Percentiles rank a stretch among this genome's conserved stretches.
phyloP scores from a whole-genome alignment of 2,113 vertebrate species.

The Xiphophorus maculatus region DNA sequence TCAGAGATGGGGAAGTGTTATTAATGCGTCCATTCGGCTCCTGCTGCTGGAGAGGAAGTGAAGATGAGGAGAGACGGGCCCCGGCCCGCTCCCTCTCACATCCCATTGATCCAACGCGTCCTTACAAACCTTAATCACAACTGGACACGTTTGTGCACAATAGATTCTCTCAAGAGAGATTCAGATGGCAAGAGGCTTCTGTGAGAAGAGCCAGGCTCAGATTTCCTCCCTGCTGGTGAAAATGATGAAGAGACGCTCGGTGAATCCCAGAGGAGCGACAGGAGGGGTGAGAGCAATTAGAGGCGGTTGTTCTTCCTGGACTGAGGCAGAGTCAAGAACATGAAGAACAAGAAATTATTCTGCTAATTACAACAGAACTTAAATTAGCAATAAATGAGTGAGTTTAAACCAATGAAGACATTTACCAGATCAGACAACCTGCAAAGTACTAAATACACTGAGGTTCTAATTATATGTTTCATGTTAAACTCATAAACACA shows the following conservation, averaged over 20 bases:
- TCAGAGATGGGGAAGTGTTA: constrained; percentile 53
- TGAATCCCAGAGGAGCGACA: background rate
- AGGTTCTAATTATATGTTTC: background rate
- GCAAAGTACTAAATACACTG: background rate
- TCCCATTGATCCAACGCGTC: constrained; percentile 20
- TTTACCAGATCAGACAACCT: background rate
- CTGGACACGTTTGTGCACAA: background rate
- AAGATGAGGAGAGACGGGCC: constrained; percentile 57
- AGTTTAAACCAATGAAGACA: background rate
- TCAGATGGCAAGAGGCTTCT: background rate
- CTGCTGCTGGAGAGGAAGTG: constrained; percentile 67
- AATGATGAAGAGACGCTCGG: background rate
- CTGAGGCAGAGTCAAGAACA: background rate
- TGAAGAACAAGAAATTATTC: background rate
- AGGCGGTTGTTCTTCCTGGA: background rate
- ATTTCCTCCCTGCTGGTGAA: background rate
- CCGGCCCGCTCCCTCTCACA: constrained; percentile 27
- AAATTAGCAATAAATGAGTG: background rate
- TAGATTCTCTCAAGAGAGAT: background rate
- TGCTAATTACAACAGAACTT: background rate
- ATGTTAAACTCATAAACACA: background rate
- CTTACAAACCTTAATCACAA: constrained; percentile 38
- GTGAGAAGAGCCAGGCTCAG: background rate
- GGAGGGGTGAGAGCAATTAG: background rate
- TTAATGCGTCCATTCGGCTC: constrained; percentile 73